Base-by-base conservation (phyloP, 2,113 vertebrate species). In the Podarcis muralis region DNA sequence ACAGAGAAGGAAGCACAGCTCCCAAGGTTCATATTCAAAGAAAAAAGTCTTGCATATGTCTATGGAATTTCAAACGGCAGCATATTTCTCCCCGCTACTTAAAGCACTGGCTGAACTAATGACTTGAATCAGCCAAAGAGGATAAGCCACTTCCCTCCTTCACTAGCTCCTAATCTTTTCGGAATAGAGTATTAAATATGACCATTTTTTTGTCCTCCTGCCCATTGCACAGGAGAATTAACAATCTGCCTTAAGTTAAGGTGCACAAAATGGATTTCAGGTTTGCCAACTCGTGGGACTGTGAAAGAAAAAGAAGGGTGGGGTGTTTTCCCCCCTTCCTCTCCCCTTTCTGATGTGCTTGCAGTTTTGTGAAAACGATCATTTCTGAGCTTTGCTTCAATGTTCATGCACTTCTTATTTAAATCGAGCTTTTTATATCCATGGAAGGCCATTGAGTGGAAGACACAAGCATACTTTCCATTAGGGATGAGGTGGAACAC, bases 251-350 rank as follows among this genome's bases (percentile, higher is more conserved):
- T 85, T 5, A 27, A 27, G 22, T 69, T 77, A 85, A 65, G n/a
- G 6, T 48, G 7, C 6, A 53, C 53, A 74, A 15, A 37, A 80
- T 48, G 9, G 0, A 66, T 62, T 62, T 32, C 80, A 81, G 80
- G 20, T 1, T 48, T 71, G 18, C 8, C 40, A 1, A 25, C 0
- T 6, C 78, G 16, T 3, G 53, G 16, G 18, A 13, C 0, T 81
- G 83, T 40, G 40, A 25, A 86, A 84, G 66, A 53, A 53, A 48
- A 8, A 48, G 40, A 43, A 20, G 35, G 23, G 35, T n/a, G 23
- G 37, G 13, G 5, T 48, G 43, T 48, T 25, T 20, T 16, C 5
- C 0, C 20, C 32, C 20, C 68, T 20, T 69, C 18, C 20, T 27
- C 66, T 68, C 66, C 66, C 66, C 7, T 25, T 68, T 68, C 25